Evolutionary conservation across 2,797 vertebrate species (phyloP).

Genomic region (Darevskia nairensis): DNA sequence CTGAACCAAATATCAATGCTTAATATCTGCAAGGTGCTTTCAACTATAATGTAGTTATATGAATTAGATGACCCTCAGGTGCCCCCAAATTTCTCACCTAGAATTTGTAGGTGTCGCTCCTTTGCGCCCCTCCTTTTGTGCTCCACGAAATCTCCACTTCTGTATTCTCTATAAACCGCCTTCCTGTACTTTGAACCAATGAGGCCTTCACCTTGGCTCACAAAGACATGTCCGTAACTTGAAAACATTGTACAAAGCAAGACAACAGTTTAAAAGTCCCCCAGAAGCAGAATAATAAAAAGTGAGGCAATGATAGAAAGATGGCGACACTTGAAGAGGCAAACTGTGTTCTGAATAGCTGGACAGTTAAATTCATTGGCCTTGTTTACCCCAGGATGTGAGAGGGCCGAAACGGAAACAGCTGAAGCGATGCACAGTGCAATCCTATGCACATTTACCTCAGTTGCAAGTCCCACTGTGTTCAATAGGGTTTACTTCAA

Average conservation of each 20-base stretch:
- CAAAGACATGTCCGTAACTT: slow-evolving; percentile 87
- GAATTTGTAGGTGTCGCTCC: slow-evolving; percentile 87
- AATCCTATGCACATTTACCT: background rate
- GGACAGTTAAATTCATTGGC: background rate
- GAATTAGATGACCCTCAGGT: too few species aligned
- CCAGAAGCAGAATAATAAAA: background rate
- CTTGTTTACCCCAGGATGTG: background rate
- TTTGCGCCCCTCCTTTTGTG: slow-evolving; percentile 76
- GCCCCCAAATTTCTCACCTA: slow-evolving; percentile 80
- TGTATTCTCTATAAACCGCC: slow-evolving; percentile 91
- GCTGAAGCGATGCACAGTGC: background rate
- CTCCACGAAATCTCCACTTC: slow-evolving; percentile 83
- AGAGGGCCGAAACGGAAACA: background rate
- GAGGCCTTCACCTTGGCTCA: slow-evolving; percentile 78
- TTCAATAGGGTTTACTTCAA: background rate
- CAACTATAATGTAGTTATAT: background rate
- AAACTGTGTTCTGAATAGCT: background rate
- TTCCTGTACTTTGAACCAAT: slow-evolving; percentile 95
- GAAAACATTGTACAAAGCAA: slow-evolving; percentile 46
- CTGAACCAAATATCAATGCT: background rate
- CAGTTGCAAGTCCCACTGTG: background rate
- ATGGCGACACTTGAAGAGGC: background rate
- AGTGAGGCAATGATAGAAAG: background rate
- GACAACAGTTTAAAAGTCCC: background rate
- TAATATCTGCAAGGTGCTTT: background rate